A percentile compares a stretch with the other conserved stretches of the same genome.
Conservation (phyloP, 1,140 invertebrate species). For the Argopecten irradians region DNA sequence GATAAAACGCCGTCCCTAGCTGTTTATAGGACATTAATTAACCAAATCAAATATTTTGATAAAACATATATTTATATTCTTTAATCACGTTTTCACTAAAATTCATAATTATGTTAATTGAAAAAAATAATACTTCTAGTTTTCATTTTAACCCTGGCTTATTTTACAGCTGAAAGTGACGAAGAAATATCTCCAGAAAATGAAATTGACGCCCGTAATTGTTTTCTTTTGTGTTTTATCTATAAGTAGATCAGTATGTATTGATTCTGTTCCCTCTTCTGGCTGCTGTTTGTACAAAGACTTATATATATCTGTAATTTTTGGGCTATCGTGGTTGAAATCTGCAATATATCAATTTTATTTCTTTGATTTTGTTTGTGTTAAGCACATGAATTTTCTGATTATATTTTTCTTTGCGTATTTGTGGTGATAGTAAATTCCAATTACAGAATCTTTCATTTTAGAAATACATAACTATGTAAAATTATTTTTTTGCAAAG, state of each 20-base stretch:
- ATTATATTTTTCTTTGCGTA: neutral
- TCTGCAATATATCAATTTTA: neutral
- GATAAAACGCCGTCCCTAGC: too few species aligned
- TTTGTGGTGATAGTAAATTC: too few species aligned
- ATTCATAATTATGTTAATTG: too few species aligned
- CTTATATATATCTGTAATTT: neutral
- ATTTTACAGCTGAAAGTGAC: neutral
- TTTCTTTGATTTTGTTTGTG: neutral
- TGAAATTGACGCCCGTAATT: neutral
- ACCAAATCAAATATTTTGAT: too few species aligned
- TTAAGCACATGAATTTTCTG: neutral
- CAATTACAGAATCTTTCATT: too few species aligned
- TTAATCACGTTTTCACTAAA: too few species aligned
- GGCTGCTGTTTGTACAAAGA: neutral
- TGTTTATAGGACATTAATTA: too few species aligned
- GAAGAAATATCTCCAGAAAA: neutral
- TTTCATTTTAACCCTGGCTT: neutral
- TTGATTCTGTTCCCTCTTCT: neutral
- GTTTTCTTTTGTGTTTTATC: neutral
- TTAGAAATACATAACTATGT: too few species aligned
- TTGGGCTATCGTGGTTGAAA: neutral
- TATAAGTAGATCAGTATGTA: neutral
- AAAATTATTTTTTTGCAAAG: too few species aligned
- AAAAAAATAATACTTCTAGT: too few species aligned
- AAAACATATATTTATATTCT: too few species aligned